Evolutionary conservation across 2,888 invertebrate species (phyloP).

Genomic region (Macroteleia sp.): DNA sequence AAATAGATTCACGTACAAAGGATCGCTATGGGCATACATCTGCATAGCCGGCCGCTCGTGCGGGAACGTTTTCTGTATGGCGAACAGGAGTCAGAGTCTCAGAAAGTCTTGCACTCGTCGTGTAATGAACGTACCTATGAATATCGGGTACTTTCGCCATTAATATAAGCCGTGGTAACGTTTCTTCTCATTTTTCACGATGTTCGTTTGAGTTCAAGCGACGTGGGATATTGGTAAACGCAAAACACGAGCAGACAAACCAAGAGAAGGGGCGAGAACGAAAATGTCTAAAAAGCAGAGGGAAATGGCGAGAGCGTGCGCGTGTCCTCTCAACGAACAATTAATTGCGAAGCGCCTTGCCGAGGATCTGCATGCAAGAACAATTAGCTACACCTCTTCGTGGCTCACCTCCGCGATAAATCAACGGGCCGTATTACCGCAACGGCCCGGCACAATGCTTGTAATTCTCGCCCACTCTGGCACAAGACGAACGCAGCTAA

Average conservation of each 20-base stretch:
- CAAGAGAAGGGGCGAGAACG: neutral
- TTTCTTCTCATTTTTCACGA: constrained; percentile 30
- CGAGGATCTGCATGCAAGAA: constrained; percentile 79
- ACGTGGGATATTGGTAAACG: constrained; percentile 25
- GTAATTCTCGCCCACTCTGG: constrained; percentile 80
- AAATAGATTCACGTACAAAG: constrained; percentile 51
- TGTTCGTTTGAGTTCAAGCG: constrained; percentile 22
- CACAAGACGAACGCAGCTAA: constrained; percentile 29
- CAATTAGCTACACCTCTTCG: constrained; percentile 82
- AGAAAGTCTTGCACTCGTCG: constrained; percentile 22
- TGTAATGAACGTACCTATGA: constrained; percentile 45
- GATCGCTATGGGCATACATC: constrained; percentile 42
- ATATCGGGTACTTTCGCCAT: constrained; percentile 28
- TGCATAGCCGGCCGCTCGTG: constrained; percentile 32
- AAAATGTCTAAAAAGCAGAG: constrained; percentile 37
- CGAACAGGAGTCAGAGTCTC: constrained; percentile 29
- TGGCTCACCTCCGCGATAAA: constrained; percentile 79
- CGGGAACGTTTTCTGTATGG: constrained; percentile 51
- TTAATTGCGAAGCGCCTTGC: constrained; percentile 75
- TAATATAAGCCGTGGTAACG: constrained; percentile 49
- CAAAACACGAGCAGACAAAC: constrained; percentile 26
- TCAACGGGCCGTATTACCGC: constrained; percentile 80
- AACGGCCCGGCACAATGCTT: constrained; percentile 79
- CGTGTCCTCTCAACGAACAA: constrained; percentile 68
- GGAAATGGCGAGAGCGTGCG: constrained; percentile 27